Conservation (phyloP, 2,888 invertebrate species). For the Caenorhabditis imperialis region DNA sequence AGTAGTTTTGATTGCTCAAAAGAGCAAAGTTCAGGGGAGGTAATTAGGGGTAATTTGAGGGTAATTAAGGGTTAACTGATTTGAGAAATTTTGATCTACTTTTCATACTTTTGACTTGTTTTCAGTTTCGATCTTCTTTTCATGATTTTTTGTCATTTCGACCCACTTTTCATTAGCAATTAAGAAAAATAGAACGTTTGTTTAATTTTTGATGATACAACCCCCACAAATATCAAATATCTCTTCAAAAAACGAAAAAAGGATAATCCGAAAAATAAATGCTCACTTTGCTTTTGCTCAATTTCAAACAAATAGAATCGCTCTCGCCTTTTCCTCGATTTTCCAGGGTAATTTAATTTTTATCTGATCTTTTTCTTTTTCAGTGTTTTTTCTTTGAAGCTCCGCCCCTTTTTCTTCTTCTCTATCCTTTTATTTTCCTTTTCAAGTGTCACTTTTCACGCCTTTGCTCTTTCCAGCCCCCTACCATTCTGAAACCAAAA, state of each 20-base stretch:
- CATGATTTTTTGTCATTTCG: background rate
- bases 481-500: background rate
- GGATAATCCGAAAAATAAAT: too few species aligned
- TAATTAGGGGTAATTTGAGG: too few species aligned
- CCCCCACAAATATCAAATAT: too few species aligned
- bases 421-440: slow-evolving; percentile 16
- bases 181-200: slow-evolving; percentile 12
- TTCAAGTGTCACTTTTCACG: slow-evolving; percentile 1
- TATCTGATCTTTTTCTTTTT: slow-evolving; percentile 22
- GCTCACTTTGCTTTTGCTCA: too few species aligned
- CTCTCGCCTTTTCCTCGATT: background rate
- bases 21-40: too few species aligned
- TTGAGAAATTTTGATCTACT: too few species aligned
- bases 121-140: slow-evolving; percentile 5
- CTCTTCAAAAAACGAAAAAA: too few species aligned
- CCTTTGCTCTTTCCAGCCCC: background rate
- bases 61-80: too few species aligned
- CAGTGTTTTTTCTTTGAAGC: too few species aligned
- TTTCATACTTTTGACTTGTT: slow-evolving; percentile 17
- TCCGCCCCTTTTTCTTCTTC: background rate
- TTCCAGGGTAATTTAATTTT: too few species aligned
- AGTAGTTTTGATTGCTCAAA: slow-evolving; percentile 10
- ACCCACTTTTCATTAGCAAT: background rate
- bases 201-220: slow-evolving; percentile 22
- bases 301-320: slow-evolving; percentile 5